Evolutionary conservation across 2,888 invertebrate species (phyloP), one percentile per base, ranked within the genome.

Genomic region (Dasysyrphus albostriatus): DNA sequence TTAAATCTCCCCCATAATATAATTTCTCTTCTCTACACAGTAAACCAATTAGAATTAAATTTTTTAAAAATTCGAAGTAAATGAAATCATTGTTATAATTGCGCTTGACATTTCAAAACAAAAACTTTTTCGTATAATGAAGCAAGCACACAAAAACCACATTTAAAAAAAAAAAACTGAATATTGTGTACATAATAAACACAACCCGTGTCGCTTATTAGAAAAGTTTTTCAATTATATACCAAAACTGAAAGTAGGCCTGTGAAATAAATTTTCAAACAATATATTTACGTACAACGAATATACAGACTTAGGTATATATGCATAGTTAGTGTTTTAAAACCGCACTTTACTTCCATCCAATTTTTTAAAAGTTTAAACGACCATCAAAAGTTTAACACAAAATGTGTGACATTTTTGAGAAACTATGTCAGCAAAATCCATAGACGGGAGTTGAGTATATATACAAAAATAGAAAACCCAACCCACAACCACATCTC

Each of bases 221-320:
- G 67, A 49, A 67, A 67, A 67, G 67, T 67, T 67, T 67, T 67
- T 49, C 49, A 67, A 67, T 67, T 67, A 37, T 34, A 37, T 34
- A 49, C 34, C 19, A 67, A 49, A 67, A 47, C 32, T 49, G 32
- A 49, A 47, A 49, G 39, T 39, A 59, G 29, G 34, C 67, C 47
- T 67, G 7, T 10, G 34, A 63, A 32, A 32, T 44, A 44, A 44
- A 63, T 63, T 63, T 61, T 42, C 39, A 42, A 61, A 63, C 37
- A 32, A 49, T n/a, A 34, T 32, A 32, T 3, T 3, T 6, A 7
- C 7, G 5, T 32, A 32, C 24, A 32, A 32, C 32, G 3, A 4
- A 32, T 5, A 32, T 32, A 32, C 7, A 54, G 3, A 29, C 29
- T 5, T 29, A 47, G n/a, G 8, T 56, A 34, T 24, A 16, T 34